phyloP scores from a whole-genome alignment of 2,888 invertebrate genomes.

The Oeneis ivallda region DNA sequence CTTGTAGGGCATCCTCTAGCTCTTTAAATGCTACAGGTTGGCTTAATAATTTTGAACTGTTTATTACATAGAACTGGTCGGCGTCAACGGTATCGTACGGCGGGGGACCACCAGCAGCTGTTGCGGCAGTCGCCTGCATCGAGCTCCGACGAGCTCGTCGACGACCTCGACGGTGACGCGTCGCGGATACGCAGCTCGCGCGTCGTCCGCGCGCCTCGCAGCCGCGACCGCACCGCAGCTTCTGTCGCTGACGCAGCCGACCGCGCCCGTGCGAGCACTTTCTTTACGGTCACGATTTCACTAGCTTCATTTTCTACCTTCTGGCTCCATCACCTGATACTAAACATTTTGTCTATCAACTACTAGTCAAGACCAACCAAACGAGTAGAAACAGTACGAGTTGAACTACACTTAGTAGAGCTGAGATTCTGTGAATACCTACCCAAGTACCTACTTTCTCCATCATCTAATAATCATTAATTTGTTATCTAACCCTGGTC shows the following conservation, averaged over 20 bases:
- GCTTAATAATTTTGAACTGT: too few relatives aligned
- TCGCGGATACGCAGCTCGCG: slow-evolving; percentile 40
- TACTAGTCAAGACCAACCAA: too few relatives aligned
- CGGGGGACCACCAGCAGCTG: slow-evolving; percentile 60
- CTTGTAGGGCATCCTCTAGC: too few relatives aligned
- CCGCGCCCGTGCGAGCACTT: slow-evolving; percentile 52
- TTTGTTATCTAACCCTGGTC: too few relatives aligned
- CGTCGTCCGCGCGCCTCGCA: slow-evolving; percentile 18
- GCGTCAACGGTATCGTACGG: slow-evolving; percentile 60
- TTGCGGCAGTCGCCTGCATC: slow-evolving; percentile 58
- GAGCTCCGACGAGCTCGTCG: slow-evolving; percentile 61
- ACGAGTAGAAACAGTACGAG: too few relatives aligned
- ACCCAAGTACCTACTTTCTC: too few relatives aligned
- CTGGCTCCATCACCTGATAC: too few relatives aligned
- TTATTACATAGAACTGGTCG: slow-evolving; percentile 62
- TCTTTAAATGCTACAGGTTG: too few relatives aligned
- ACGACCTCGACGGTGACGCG: slow-evolving; percentile 51
- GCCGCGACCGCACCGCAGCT: slow-evolving; percentile 21
- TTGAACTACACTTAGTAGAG: too few relatives aligned
- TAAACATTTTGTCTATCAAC: too few relatives aligned
- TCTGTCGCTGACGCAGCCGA: slow-evolving; percentile 27
- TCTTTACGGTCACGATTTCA: slow-evolving; percentile 62
- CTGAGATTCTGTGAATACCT: too few relatives aligned
- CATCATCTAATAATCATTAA: too few relatives aligned
- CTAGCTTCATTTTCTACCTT: neutral